phyloP scores from a whole-genome alignment of 2,113 vertebrate species.

The Heteronetta atricapilla region DNA sequence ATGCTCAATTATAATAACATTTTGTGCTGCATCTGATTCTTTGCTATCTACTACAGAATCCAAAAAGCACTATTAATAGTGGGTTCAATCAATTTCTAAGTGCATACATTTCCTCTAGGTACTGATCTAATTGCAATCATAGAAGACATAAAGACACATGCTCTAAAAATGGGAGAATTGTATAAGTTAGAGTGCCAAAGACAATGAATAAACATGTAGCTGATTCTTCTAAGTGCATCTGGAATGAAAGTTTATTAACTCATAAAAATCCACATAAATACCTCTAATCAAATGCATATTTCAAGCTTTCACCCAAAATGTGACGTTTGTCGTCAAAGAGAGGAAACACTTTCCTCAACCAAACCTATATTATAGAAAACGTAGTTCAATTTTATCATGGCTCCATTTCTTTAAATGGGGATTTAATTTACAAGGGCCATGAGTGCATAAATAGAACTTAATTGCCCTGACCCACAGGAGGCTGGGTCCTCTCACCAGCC shows the following conservation, averaged over 20 bases:
- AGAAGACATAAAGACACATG: conserved; percentile 62
- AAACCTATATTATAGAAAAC: neutral
- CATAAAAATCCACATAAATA: conserved; percentile 16
- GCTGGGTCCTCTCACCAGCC: neutral
- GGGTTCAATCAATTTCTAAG: conserved; percentile 65
- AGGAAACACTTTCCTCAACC: neutral
- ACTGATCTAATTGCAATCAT: conserved; percentile 74
- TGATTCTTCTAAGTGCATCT: conserved; percentile 52
- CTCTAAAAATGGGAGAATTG: conserved; percentile 57
- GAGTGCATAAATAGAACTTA: neutral
- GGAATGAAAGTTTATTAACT: conserved; percentile 55
- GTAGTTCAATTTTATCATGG: neutral
- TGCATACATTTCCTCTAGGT: conserved; percentile 70
- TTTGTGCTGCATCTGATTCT: conserved; percentile 45
- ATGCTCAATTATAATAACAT: conserved; percentile 60
- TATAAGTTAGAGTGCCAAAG: conserved; percentile 1
- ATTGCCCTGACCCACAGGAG: neutral
- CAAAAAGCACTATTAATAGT: conserved; percentile 63
- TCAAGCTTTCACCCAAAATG: neutral
- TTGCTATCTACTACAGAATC: conserved; percentile 44
- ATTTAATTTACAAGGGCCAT: neutral
- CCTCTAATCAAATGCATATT: conserved; percentile 6
- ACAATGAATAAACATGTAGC: conserved; percentile 63
- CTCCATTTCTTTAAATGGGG: neutral
- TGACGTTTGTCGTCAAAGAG: neutral